Evolutionary conservation across 2,113 vertebrate genomes (phyloP).

Genomic region (Rhinichthys klamathensis): DNA sequence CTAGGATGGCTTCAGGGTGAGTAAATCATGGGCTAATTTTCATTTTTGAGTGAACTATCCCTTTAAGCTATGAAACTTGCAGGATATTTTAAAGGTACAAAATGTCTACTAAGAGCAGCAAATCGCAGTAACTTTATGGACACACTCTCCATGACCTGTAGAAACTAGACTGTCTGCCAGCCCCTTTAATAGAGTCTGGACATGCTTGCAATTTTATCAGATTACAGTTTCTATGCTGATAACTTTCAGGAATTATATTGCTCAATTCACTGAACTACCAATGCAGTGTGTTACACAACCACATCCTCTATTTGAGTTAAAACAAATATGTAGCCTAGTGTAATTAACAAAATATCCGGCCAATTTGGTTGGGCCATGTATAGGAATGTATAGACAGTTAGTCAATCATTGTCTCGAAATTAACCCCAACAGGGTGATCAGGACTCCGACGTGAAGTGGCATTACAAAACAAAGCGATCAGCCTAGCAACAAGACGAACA

Average conservation of each 20-base stretch:
- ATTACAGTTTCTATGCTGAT: slow-evolving; percentile 18
- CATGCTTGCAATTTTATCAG: background rate
- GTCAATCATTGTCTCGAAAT: background rate
- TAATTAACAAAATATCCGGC: background rate
- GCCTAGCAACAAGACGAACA: no score
- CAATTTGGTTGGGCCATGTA: background rate
- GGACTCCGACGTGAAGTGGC: no score
- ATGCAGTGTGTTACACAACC: background rate
- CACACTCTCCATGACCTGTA: background rate
- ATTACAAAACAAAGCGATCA: no score
- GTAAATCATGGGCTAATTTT: no score
- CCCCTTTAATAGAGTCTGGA: background rate
- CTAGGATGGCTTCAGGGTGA: no score
- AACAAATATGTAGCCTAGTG: background rate
- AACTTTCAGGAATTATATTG: slow-evolving; percentile 30
- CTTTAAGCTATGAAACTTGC: no score
- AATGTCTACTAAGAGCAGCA: background rate
- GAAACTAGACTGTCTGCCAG: background rate
- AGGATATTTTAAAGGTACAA: no score
- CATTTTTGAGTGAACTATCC: no score
- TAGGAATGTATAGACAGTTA: background rate
- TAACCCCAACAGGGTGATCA: background rate
- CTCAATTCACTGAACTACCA: slow-evolving; percentile 7
- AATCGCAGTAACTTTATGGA: background rate
- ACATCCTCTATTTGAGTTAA: background rate